phyloP scores from a whole-genome alignment of 2,888 invertebrate species.

The Pachydiplax longipennis region DNA sequence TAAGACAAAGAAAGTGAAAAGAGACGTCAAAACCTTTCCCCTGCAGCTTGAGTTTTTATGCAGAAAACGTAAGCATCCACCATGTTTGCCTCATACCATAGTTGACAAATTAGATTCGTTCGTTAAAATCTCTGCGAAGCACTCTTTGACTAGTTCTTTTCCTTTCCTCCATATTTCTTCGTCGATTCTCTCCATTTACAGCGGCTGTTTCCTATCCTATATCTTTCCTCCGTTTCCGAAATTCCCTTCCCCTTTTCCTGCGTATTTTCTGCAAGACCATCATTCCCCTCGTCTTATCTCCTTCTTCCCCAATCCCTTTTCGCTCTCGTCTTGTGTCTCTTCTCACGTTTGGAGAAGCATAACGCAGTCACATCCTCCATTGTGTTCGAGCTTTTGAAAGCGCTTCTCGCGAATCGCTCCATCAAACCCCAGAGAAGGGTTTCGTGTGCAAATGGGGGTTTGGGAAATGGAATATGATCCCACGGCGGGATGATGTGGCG shows the following conservation, averaged over 20 bases:
- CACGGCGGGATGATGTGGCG: background rate
- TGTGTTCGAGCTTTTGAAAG: slow-evolving; percentile 36
- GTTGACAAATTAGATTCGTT: too few relatives aligned
- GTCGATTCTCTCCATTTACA: too few relatives aligned
- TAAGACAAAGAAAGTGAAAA: too few relatives aligned
- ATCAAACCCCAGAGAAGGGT: slow-evolving; percentile 22
- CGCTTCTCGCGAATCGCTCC: slow-evolving; percentile 33
- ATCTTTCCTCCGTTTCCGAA: background rate
- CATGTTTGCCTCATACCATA: too few relatives aligned
- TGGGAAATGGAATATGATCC: slow-evolving; percentile 37
- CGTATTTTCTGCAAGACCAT: background rate
- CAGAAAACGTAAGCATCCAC: too few relatives aligned
- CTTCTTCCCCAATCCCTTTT: background rate
- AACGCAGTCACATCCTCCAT: slow-evolving; percentile 42
- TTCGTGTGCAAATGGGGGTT: slow-evolving; percentile 37
- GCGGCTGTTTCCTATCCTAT: too few relatives aligned
- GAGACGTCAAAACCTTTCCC: too few relatives aligned
- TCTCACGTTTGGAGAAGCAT: slow-evolving; percentile 43
- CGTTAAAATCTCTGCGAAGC: too few relatives aligned
- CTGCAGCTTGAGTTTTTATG: too few relatives aligned
- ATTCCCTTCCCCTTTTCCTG: background rate
- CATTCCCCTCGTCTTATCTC: background rate
- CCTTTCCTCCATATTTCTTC: too few relatives aligned
- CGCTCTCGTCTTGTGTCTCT: slow-evolving; percentile 10
- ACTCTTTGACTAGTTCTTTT: too few relatives aligned